These are phyloP conservation scores for Colletes collaris DNA, from an alignment of 2,888 invertebrate genomes.

Conservation along the genomic window DNA sequence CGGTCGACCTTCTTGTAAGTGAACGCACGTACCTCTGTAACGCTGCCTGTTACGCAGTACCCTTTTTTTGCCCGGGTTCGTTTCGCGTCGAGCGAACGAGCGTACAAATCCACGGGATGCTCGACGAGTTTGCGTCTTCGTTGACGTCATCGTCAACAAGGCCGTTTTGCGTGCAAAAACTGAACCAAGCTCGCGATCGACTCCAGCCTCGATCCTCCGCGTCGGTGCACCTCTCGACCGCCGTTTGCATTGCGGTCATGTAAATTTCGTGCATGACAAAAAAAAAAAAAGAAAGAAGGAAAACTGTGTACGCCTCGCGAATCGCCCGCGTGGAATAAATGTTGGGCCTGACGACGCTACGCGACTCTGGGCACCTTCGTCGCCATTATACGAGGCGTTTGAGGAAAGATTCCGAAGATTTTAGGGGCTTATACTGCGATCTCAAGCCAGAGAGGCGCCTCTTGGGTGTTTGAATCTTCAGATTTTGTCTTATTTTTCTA, in stretches of 20 bases:
- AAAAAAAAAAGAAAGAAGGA: neutral
- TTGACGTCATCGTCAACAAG: conserved; percentile 59
- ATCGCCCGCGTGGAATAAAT: conserved; percentile 16
- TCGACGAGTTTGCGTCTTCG: conserved; percentile 52
- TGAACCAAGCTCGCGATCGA: conserved; percentile 41
- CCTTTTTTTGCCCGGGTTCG: conserved; percentile 64
- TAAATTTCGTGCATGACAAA: conserved; percentile 32
- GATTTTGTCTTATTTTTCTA: too few relatives aligned
- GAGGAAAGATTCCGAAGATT: too few relatives aligned
- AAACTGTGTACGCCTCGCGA: neutral
- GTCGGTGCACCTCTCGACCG: conserved; percentile 10
- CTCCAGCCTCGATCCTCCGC: conserved; percentile 4
- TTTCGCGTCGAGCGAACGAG: conserved; percentile 36
- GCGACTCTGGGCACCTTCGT: too few relatives aligned
- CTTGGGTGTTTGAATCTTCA: too few relatives aligned
- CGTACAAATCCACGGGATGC: conserved; percentile 52
- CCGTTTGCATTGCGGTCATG: conserved; percentile 39
- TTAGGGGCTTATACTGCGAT: too few relatives aligned
- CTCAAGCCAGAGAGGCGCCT: too few relatives aligned
- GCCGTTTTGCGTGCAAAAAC: conserved; percentile 57
- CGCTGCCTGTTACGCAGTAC: conserved; percentile 70
- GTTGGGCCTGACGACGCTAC: neutral
- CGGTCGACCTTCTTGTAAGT: conserved; percentile 69
- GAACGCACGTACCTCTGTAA: conserved; percentile 69
- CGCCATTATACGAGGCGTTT: too few relatives aligned